Base-by-base conservation (phyloP, 2,888 invertebrate genomes). In the Neoaliturus tenellus region DNA sequence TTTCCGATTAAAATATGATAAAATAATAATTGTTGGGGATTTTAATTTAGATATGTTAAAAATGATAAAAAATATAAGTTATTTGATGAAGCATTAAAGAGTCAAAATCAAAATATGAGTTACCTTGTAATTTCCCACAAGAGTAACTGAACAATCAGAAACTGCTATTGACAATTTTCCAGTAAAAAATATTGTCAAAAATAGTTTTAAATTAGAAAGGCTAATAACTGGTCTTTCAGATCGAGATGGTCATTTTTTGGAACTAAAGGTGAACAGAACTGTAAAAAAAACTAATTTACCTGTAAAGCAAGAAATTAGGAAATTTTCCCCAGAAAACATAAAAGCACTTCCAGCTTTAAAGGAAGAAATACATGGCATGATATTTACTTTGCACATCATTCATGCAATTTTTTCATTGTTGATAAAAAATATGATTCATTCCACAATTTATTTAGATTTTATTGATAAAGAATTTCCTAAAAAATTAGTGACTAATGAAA, bases 41-140 rank as follows among this genome's bases (percentile, higher is more conserved):
- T 71, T 71, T 31, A 71, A 71, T 71, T 23, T 28, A 23, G 78
- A 78, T 31, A 48, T 78, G 6, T 44, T 78, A 51, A 78, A 51
- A 39, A 78, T 25, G 44, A 51, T 4, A 44, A 75, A 28, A 78
- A 78, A 4, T 20, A 41, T 28, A 78, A 33, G 23, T 6, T n/a
- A 48, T 78, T 78, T 78, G 4, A 48, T 28, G 51, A 78, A 48
- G 39, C 39, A 41, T 6, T 78, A 23, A 44, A 25, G 5, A 25
- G 44, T 28, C 78, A 78, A 48, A 51, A 51, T 28, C 78, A 78
- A 48, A 51, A 51, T 14, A 28, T 78, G 1, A 78, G n/a, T 5
- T 41, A 78, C 10, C 17, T 51, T 4, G 23, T 78, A 41, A n/a
- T 28, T 44, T n/a, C 78, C 78, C 44, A 78, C 48, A 28, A 78